Evolutionary conservation across 2,888 invertebrate species (phyloP).

Genomic region (Hedya salicella): DNA sequence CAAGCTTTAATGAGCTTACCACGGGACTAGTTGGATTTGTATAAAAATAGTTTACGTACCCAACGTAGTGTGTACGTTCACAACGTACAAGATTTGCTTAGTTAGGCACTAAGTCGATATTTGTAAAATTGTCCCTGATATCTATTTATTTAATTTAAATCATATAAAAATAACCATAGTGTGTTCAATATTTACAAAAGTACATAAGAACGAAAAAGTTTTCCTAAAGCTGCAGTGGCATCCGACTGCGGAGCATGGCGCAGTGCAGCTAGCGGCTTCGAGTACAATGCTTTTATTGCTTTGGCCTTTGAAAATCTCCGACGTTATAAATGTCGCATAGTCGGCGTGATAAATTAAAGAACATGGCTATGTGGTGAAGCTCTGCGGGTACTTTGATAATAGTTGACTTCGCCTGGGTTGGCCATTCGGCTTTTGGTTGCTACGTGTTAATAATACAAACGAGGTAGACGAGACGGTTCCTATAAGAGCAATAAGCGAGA

Average conservation of each 20-base stretch:
- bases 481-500: background rate
- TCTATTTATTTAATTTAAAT: too few species aligned
- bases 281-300: slow-evolving; percentile 37
- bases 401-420: slow-evolving; percentile 8
- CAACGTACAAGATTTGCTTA: too few species aligned
- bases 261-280: slow-evolving; percentile 31
- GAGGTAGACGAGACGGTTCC: background rate
- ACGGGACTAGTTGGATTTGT: too few species aligned
- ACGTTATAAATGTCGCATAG: slow-evolving; percentile 33
- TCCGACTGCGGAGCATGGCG: slow-evolving; percentile 31
- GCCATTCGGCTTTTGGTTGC: background rate
- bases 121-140: too few species aligned
- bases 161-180: too few species aligned
- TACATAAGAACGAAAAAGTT: background rate
- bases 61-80: too few species aligned
- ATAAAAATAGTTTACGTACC: too few species aligned
- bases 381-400: slow-evolving; percentile 16
- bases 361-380: slow-evolving; percentile 20
- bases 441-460: background rate
- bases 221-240: slow-evolving; percentile 29
- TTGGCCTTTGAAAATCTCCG: slow-evolving; percentile 30
- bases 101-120: too few species aligned
- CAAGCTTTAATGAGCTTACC: too few species aligned
- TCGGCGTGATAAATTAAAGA: slow-evolving; percentile 35
- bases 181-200: too few species aligned